Base-by-base conservation (phyloP, 2,113 vertebrate genomes). In the Arvicanthis niloticus region DNA sequence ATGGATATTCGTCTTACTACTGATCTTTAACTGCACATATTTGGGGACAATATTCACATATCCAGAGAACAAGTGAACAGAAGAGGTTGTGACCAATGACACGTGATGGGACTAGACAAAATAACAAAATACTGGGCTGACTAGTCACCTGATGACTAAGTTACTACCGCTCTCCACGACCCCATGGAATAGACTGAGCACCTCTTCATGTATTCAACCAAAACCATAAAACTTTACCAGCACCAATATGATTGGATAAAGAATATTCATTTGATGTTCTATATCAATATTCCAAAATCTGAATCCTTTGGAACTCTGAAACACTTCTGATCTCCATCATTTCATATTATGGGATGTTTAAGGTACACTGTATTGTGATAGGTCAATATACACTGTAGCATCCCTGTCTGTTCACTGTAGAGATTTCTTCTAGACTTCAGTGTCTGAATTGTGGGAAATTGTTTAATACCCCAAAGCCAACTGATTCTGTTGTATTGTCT, bases 351-450 rank as follows among this genome's bases (percentile, higher is more conserved):
- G 21, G 45, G 29, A 45, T 56, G 5, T 16, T 68, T n/a, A 58
- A 48, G 4, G 22, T 11, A 31, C 8, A 48, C 26, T 31, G 31
- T 37, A 68, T 19, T 62, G 8, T 9, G 6, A 56, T 4, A 34
- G 42, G 58, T 11, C 16, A 26, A 8, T 1, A 53, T 0, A 17
- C 7, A 34, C 24, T 0, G 0, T 5, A 7, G 31, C 3, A n/a
- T 15, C 37, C n/a, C 51, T 0, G 0, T 1, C 1, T 58, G 29
- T 0, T 53, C 53, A 3, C 40, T 2, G 11, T 37, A 75, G 75
- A 96, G 82, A 85, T 70, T 84, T 45, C 53, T 95, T 67, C 91
- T 40, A 31, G 37, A 76, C 53, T 72, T 89, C 29, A 34, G 42
- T 17, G 9, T 76, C 68, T 51, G 40, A 72, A 91, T 72, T 93